Base-by-base conservation (phyloP, 2,797 vertebrate genomes). In the Sylvia borin region DNA sequence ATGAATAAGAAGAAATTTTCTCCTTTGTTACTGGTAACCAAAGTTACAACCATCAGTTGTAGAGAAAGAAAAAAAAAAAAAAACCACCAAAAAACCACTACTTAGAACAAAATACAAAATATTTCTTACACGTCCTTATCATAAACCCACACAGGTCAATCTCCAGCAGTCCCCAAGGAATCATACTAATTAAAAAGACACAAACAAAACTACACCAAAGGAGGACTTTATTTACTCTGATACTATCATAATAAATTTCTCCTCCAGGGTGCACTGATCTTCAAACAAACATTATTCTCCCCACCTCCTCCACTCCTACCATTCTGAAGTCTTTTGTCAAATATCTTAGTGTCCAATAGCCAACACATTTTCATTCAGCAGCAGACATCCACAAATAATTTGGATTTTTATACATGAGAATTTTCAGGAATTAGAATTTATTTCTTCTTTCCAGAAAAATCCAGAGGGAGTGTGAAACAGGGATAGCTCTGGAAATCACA, bases 171-270 rank as follows among this genome's bases (percentile, higher is more conserved):
- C 93, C 70, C 82, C 51, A 73, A 86, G 88, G 87, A 95, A 80
- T 34, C 72, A 55, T 1, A 7, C n/a, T 80, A 89, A 96, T 93
- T 90, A 85, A 85, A 96, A 93, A 95, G 94, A 89, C 87, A 93
- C 67, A 96, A 95, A 92, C 89, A 95, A 81, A 92, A 80, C 91
- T 91, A 80, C 40, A 83, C 62, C 53, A 91, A 77, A 95, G 66
- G 8, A 91, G 26, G 67, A 45, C 79, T 90, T 93, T 95, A 95
- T 97, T 97, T 96, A 95, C 40, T 88, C 88, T 87, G 67, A 92
- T 95, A 72, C 80, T 96, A 87, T 89, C 77, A 96, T 45, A 97
- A 97, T 64, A 96, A 92, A 96, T 96, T 78, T 94, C 75, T 94
- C 93, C 95, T 93, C 75, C 92, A 95, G 93, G 94, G 94, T 83